Evolutionary conservation across 2,797 vertebrate genomes (phyloP).

Genomic region (Triplophysa bombifrons): DNA sequence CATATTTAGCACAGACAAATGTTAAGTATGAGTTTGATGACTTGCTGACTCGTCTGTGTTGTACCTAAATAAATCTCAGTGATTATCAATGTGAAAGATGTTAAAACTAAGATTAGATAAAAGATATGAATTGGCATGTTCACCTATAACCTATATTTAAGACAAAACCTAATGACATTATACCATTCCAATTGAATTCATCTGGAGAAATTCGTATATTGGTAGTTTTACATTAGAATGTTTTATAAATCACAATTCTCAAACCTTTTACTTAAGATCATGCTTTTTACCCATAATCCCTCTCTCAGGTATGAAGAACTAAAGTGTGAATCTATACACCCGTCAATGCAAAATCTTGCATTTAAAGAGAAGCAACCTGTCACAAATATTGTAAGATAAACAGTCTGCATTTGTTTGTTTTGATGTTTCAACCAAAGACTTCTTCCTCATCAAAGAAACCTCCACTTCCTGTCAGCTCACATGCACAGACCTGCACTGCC

Average conservation of each 20-base stretch:
- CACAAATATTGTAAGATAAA: neutral
- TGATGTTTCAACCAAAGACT: slow-evolving; percentile 26
- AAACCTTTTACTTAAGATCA: neutral
- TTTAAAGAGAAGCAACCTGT: neutral
- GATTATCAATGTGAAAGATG: neutral
- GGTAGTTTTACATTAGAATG: neutral
- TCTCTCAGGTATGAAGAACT: neutral
- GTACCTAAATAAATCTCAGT: neutral
- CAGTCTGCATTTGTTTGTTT: slow-evolving; percentile 24
- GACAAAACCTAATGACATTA: neutral
- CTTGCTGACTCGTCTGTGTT: neutral
- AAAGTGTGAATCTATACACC: neutral
- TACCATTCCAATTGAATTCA: neutral
- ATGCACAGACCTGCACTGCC: slow-evolving; percentile 15
- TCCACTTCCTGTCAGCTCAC: slow-evolving; percentile 15
- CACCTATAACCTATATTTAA: neutral
- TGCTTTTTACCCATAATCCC: slow-evolving; percentile 1
- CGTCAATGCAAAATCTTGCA: neutral
- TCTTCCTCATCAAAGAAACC: slow-evolving; percentile 35
- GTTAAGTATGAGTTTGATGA: neutral
- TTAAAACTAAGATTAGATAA: neutral
- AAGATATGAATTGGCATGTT: neutral
- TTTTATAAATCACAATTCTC: neutral
- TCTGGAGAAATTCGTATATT: too few relatives aligned
- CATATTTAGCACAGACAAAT: neutral